Percentiles rank a stretch among this genome's conserved stretches.
phyloP scores from a whole-genome alignment of 2,113 vertebrate genomes.

The Mobula hypostoma region DNA sequence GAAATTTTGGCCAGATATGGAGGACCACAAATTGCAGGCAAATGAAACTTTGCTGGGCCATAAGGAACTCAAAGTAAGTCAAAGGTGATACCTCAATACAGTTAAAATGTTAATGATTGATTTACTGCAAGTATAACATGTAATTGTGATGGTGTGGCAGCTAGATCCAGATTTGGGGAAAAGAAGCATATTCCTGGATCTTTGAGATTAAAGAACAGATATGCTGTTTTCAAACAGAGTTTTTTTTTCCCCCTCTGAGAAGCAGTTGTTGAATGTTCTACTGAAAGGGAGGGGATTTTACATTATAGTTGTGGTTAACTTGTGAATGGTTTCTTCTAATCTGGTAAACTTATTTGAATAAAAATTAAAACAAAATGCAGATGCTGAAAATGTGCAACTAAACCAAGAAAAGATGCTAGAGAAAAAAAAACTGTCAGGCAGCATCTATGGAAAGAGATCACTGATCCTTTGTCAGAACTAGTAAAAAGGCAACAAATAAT shows the following conservation, averaged over 20 bases:
- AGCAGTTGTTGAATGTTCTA: neutral
- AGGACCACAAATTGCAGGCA: neutral
- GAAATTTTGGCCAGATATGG: neutral
- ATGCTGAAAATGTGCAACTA: too few species aligned
- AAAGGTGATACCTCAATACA: neutral
- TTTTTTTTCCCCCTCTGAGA: neutral
- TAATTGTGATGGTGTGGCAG: neutral
- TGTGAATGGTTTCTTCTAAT: too few species aligned
- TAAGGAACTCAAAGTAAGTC: neutral
- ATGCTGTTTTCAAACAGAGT: neutral
- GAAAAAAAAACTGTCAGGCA: too few species aligned
- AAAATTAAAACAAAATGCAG: too few species aligned
- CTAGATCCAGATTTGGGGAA: neutral
- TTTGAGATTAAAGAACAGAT: neutral
- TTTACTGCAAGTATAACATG: neutral
- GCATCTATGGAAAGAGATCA: too few species aligned
- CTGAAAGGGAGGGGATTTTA: neutral
- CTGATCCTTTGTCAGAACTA: too few species aligned
- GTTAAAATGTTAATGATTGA: neutral
- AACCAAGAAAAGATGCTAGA: too few species aligned
- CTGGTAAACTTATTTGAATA: too few species aligned
- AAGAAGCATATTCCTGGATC: neutral
- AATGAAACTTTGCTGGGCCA: neutral
- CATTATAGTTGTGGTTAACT: too few species aligned
- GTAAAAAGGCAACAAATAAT: too few species aligned